Base-by-base conservation (phyloP, 1,140 invertebrate genomes). In the Listronotus oregonensis region DNA sequence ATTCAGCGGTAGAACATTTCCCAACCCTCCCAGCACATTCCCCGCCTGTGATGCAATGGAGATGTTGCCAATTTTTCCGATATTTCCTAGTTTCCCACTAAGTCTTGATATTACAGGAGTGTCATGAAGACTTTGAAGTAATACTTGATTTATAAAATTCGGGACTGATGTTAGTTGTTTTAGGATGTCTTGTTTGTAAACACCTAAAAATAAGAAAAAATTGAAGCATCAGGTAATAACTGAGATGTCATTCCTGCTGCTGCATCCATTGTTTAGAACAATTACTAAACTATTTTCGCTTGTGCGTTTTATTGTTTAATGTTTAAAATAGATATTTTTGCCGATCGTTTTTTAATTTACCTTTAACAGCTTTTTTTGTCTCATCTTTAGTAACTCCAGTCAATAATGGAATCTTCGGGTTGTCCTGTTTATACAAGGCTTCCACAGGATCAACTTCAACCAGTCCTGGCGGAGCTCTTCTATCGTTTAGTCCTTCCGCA, bases 341-440 rank as follows among this genome's bases (percentile, higher is more conserved):
- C n/a, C n/a, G n/a, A n/a, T n/a, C n/a, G n/a, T n/a, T n/a, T n/a
- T n/a, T n/a, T n/a, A n/a, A n/a, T n/a, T n/a, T n/a, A 79, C 86
- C 85, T 65, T 82, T 80, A 18, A 87, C 79, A 21, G 85, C 85
- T 15, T 79, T 77, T 15, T 85, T 84, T 0, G 89, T 90, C 78
- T 91, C 89, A 42, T 89, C 85, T 27, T 86, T 87, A 1, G 85
- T 85, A 3, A 90, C 86, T 3, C 89, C 90, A 0, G 85, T 90
- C 0, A 92, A 79, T 56, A 92, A 71, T 0, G 89, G 89, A 17
- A 88, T 83, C 0, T 81, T 78, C 11, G 84, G 84, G 63, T 83
- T 80, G 12, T 82, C 74, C 12, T 79, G 79, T 6, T 79, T 76
- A 34, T 81, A 80, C n/a, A 91, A 69, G 11, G 85, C 80, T 14